A percentile compares a stretch with the other conserved stretches of the same genome.
Conservation (phyloP, 1,140 invertebrate species). For the Cherax destructor region DNA sequence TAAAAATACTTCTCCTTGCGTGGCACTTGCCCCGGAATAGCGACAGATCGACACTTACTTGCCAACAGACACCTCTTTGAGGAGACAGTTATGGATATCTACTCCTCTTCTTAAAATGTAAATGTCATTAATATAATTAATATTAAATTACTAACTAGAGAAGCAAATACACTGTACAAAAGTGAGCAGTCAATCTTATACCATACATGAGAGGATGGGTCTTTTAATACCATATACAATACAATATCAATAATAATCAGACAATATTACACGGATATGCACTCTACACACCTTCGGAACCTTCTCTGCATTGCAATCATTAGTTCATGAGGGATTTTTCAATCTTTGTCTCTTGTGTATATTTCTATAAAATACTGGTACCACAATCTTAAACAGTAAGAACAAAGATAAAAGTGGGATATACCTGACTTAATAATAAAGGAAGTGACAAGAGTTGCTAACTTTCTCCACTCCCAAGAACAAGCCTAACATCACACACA, state of each 20-base stretch:
- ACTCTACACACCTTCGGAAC: slow-evolving; percentile 63
- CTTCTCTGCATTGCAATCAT: slow-evolving; percentile 51
- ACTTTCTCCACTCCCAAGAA: slow-evolving; percentile 46
- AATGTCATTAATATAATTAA: slow-evolving; percentile 55
- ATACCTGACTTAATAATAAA: slow-evolving; percentile 56
- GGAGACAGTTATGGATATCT: slow-evolving; percentile 55
- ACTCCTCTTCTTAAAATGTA: slow-evolving; percentile 54
- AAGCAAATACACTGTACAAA: slow-evolving; percentile 69
- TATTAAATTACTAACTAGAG: slow-evolving; percentile 59
- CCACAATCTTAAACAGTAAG: slow-evolving; percentile 64
- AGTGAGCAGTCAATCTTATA: slow-evolving; percentile 66
- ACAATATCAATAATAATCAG: slow-evolving; percentile 62
- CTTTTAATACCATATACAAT: slow-evolving; percentile 66
- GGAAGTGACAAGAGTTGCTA: slow-evolving; percentile 50
- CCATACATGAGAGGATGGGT: slow-evolving; percentile 67
- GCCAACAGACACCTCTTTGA: slow-evolving; percentile 52
- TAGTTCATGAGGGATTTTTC: slow-evolving; percentile 66
- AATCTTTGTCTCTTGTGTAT: slow-evolving; percentile 62
- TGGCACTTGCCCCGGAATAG: slow-evolving; percentile 15
- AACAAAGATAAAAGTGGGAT: slow-evolving; percentile 53
- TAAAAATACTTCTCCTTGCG: slow-evolving; percentile 52
- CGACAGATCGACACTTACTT: slow-evolving; percentile 44
- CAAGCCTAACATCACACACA: slow-evolving; percentile 57
- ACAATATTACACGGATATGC: slow-evolving; percentile 67
- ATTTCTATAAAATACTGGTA: slow-evolving; percentile 64